phyloP scores from a whole-genome alignment of 2,797 vertebrate species.

The Thripadectes ignobilis region DNA sequence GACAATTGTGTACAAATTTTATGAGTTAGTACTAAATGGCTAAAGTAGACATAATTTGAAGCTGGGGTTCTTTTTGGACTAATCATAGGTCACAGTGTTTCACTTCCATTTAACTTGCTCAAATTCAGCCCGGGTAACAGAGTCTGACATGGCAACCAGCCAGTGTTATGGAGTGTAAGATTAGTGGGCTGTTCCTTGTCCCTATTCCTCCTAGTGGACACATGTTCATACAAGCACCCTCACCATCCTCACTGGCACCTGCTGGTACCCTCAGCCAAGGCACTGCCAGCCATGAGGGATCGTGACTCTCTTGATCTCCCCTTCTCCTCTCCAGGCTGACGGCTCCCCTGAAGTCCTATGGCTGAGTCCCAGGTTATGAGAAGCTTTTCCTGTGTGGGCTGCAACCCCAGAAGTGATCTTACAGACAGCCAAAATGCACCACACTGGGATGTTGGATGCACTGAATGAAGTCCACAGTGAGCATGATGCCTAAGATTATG shows the following conservation, averaged over 20 bases:
- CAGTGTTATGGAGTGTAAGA: background rate
- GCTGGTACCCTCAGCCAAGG: background rate
- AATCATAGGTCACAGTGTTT: background rate
- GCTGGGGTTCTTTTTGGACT: background rate
- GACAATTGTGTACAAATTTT: background rate
- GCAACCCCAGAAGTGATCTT: background rate
- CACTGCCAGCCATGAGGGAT: no score
- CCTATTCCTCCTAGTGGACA: background rate
- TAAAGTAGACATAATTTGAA: background rate
- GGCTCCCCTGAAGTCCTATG: background rate
- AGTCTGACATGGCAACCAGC: background rate
- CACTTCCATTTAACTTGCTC: background rate
- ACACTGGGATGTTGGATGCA: background rate
- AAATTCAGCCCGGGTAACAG: background rate
- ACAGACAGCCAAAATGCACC: background rate
- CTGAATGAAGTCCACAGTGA: background rate
- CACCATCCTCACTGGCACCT: background rate
- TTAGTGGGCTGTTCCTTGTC: background rate
- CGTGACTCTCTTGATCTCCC: background rate
- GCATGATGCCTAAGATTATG: background rate
- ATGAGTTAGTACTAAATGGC: background rate
- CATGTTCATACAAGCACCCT: background rate
- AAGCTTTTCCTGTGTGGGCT: background rate
- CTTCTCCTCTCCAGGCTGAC: accelerated
- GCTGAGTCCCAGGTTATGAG: background rate